These are phyloP conservation scores for Tetragonisca angustula DNA, from an alignment of 2,888 invertebrate species.

Conservation along the genomic window DNA sequence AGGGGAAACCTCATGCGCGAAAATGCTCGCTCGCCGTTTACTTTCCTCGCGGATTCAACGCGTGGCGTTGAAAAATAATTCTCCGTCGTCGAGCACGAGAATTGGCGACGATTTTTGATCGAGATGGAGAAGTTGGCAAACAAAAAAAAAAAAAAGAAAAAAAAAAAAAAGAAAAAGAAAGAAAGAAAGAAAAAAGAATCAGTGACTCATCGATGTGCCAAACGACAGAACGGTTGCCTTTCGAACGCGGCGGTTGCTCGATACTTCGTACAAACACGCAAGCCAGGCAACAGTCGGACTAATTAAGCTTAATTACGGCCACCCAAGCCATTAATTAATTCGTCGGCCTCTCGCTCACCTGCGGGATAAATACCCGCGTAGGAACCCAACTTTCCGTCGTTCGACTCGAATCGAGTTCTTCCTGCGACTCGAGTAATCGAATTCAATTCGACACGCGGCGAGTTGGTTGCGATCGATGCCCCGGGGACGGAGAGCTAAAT, in stretches of 20 bases:
- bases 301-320: conserved; percentile 87
- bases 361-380: conserved; percentile 28
- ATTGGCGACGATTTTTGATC: not conserved
- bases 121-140: not conserved
- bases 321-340: conserved; percentile 81
- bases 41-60: no score
- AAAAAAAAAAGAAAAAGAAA: no score
- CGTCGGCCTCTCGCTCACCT: conserved; percentile 59
- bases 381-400: not conserved
- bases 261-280: conserved; percentile 47
- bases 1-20: no score
- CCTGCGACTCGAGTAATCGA: no score
- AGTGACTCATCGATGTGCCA: conserved; percentile 27
- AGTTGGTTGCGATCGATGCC: not conserved
- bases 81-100: no score
- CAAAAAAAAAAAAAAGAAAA: no score
- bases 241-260: conserved; percentile 15
- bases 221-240: conserved; percentile 27
- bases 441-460: no score
- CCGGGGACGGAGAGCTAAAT: no score
- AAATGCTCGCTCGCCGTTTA: no score
- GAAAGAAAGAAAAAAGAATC: not conserved
- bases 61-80: not conserved
- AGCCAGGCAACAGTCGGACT: conserved; percentile 53
- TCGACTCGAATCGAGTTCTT: no score